phyloP scores from a whole-genome alignment of 2,113 vertebrate species.

The Crotalus viridis region DNA sequence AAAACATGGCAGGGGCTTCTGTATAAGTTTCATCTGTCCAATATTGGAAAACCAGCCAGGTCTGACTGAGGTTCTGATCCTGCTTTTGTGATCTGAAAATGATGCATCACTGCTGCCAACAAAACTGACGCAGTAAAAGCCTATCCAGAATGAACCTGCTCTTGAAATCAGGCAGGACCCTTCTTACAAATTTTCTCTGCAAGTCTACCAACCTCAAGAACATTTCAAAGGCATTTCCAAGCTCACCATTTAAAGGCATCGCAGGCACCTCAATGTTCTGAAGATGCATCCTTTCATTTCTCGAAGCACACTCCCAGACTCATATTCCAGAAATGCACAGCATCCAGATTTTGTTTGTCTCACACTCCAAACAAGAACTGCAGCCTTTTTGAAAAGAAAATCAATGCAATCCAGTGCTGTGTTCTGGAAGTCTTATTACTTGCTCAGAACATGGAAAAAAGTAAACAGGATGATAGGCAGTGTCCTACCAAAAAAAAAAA shows the following conservation, averaged over 20 bases:
- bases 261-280: background rate
- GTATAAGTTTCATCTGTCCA: background rate
- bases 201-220: background rate
- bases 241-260: background rate
- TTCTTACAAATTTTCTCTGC: background rate
- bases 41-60: background rate
- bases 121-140: conserved; percentile 8
- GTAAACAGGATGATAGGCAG: background rate
- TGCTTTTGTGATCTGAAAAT: background rate
- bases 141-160: background rate
- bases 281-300: background rate
- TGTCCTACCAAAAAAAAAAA: background rate
- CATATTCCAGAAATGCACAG: background rate
- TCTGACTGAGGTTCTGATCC: background rate
- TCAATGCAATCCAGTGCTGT: background rate
- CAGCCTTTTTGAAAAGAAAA: background rate
- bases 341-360: background rate
- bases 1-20: background rate
- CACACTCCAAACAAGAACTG: background rate
- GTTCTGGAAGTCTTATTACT: background rate
- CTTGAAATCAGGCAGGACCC: background rate
- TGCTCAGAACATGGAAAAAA: background rate
- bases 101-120: background rate
- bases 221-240: background rate
- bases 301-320: background rate